A percentile compares a stretch with the other conserved stretches of the same genome.
Conservation (phyloP, 2,888 invertebrate genomes). For the Cheilosia urbana region DNA sequence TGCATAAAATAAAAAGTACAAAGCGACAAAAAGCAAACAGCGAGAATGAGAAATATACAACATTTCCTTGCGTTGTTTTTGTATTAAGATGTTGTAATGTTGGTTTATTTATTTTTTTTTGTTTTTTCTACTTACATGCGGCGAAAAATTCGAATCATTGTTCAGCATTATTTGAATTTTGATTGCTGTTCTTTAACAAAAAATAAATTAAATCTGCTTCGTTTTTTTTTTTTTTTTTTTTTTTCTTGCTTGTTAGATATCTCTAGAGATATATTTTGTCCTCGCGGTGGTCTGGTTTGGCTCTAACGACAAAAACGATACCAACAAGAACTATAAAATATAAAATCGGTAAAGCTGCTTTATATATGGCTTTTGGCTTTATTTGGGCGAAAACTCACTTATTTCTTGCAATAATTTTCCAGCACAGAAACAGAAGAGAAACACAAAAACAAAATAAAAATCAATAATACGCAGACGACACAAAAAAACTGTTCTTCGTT, state of each 20-base stretch:
- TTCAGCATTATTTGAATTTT: conserved; percentile 79
- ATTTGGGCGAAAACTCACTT: conserved; percentile 20
- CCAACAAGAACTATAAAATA: conserved; percentile 9
- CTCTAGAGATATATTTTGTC: conserved; percentile 59
- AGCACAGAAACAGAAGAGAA: conserved; percentile 53
- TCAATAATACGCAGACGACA: conserved; percentile 74
- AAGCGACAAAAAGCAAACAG: conserved; percentile 69
- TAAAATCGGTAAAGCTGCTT: conserved; percentile 19
- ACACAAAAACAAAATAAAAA: conserved; percentile 64
- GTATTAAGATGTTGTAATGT: conserved; percentile 18
- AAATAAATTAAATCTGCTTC: conserved; percentile 49
- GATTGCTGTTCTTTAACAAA: conserved; percentile 62
- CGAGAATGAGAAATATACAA: conserved; percentile 49
- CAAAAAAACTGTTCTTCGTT: conserved; percentile 44
- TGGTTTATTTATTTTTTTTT: conserved; percentile 62
- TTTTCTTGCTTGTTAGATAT: conserved; percentile 20
- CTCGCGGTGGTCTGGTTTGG: conserved; percentile 19
- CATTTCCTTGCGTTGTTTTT: conserved; percentile 30
- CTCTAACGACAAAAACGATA: conserved; percentile 39
- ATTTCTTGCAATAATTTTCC: conserved; percentile 36
- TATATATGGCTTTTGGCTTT: background rate
- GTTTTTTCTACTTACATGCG: conserved; percentile 79
- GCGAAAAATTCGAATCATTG: conserved; percentile 79
- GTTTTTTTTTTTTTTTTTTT: conserved; percentile 21
- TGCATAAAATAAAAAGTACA: conserved; percentile 23